Base-by-base conservation (phyloP, 2,888 invertebrate species). In the Adelphocoris suturalis region DNA sequence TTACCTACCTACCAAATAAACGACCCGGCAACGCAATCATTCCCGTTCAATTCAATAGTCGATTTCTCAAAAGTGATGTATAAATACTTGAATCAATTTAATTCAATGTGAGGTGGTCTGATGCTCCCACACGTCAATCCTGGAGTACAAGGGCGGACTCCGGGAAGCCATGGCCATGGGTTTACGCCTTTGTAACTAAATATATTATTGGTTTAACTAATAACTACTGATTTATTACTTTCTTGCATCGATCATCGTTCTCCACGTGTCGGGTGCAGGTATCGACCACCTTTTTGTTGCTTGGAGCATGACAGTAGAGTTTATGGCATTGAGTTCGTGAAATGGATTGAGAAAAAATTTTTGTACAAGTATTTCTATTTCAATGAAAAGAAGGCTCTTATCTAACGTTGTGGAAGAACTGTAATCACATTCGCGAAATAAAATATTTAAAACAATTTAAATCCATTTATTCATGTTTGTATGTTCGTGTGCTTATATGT, bases 91-190 rank as follows among this genome's bases (percentile, higher is more conserved):
- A 12, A 23, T 68, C 23, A 3, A 9, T 27, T 19, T 5, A 4
- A 68, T 7, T 0, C 7, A 68, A 0, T 23, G 9, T 13, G 23
- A 13, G 68, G 68, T 68, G 68, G 68, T 68, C 68, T 23, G 68
- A 68, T 68, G 68, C 68, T 68, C 13, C 68, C 68, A 68, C 68
- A 68, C 68, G 68, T 68, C 68, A 68, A 23, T 68, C 68, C 27
- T 23, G 68, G 68, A 68, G 68, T 68, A 12, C 2, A 19, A 68
- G 23, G 68, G 68, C 68, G 68, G 23, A 13, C 68, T 68, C 68
- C 68, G 68, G 68, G 68, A 68, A 68, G 68, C 68, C 68, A 68
- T 68, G 68, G 68, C 68, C 68, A 68, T 68, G 68, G 68, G 68
- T 23, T 23, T 68, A 4, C 68, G 68, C 68, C 68, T 68, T 68